These are phyloP conservation scores for Dromococcyx pavoninus DNA, from an alignment of 2,797 vertebrate species.

Conservation along the genomic window DNA sequence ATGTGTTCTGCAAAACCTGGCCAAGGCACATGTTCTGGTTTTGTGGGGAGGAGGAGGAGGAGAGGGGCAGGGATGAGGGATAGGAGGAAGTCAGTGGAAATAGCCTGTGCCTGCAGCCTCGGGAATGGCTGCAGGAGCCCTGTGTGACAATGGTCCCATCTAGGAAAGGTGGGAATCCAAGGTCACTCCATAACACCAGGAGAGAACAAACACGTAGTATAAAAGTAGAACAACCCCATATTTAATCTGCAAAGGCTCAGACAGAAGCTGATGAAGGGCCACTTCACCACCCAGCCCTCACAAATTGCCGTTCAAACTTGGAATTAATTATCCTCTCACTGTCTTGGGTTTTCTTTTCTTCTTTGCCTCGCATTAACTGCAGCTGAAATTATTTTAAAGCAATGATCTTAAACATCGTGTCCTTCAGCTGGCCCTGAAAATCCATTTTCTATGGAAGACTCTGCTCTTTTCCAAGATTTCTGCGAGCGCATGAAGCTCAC, in stretches of 20 bases:
- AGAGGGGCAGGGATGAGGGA: not conserved
- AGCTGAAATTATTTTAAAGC: constrained; percentile 70
- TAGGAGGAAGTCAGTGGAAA: too few species aligned
- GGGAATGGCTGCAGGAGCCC: not conserved
- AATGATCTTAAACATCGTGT: constrained; percentile 63
- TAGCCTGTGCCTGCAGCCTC: too few species aligned
- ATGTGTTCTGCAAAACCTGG: accelerated
- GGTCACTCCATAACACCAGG: not conserved
- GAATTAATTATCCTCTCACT: constrained; percentile 62
- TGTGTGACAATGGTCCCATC: accelerated
- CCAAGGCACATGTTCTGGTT: accelerated
- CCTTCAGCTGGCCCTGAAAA: constrained; percentile 70
- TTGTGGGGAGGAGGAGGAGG: not conserved
- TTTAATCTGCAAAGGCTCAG: not conserved
- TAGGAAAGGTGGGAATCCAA: not conserved
- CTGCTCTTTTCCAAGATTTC: constrained; percentile 48
- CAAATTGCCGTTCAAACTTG: constrained; percentile 56
- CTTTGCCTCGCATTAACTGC: constrained; percentile 58
- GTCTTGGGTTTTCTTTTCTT: constrained; percentile 66
- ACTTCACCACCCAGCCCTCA: constrained; percentile 56
- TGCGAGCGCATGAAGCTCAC: constrained; percentile 41
- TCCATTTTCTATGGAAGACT: constrained; percentile 49
- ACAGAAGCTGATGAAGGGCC: constrained; percentile 34
- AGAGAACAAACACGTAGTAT: not conserved
- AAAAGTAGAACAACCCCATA: not conserved